Evolutionary conservation across 2,797 vertebrate genomes (phyloP).

Genomic region (Dendrocincla fuliginosa): DNA sequence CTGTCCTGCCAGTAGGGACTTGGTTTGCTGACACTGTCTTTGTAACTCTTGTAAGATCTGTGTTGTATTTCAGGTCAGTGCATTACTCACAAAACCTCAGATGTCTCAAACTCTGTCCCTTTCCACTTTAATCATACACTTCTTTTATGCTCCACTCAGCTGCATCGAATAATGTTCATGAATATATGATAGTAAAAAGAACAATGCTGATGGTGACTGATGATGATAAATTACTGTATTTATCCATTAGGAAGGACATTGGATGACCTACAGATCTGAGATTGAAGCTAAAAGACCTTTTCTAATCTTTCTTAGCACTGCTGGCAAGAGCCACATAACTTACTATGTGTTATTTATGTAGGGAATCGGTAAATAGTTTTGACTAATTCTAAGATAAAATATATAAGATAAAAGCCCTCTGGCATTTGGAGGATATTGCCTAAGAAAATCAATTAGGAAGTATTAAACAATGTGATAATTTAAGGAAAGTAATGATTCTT

Average conservation of each 20-base stretch:
- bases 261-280: conserved; percentile 57
- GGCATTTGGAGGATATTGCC: background rate
- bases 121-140: conserved; percentile 47
- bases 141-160: conserved; percentile 37
- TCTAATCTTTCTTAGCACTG: conserved; percentile 25
- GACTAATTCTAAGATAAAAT: background rate
- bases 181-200: conserved; percentile 51
- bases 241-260: conserved; percentile 66
- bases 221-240: conserved; percentile 68
- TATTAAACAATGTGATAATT: background rate
- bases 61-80: background rate
- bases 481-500: background rate
- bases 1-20: background rate
- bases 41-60: background rate
- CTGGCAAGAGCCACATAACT: background rate
- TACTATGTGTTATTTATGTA: background rate
- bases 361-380: conserved; percentile 24
- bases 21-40: background rate
- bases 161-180: conserved; percentile 45
- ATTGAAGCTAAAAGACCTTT: conserved; percentile 46
- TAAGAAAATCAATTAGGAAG: conserved; percentile 15
- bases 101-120: background rate
- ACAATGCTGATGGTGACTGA: conserved; percentile 55
- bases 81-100: background rate
- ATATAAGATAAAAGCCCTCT: conserved; percentile 13